A percentile compares a stretch with the other conserved stretches of the same genome.
phyloP scores from a whole-genome alignment of 2,113 vertebrate genomes.

The Channa argus region DNA sequence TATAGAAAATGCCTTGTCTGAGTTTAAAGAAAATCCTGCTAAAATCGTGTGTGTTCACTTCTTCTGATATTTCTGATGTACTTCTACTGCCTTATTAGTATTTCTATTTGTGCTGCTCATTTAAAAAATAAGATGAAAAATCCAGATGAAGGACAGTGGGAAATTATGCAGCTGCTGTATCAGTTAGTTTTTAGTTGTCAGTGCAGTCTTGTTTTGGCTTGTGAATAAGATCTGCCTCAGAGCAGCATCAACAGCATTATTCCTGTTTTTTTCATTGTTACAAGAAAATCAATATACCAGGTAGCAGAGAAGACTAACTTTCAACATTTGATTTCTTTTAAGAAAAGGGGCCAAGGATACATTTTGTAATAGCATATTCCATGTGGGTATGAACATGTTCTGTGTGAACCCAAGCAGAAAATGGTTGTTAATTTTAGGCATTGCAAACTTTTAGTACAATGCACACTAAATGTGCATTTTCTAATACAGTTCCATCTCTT shows the following conservation, averaged over 20 bases:
- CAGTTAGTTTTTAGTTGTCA: constrained; percentile 37
- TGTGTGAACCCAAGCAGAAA: no score
- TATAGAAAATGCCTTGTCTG: no score
- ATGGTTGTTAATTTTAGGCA: no score
- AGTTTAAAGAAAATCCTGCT: no score
- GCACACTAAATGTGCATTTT: no score
- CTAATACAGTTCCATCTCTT: constrained; percentile 2
- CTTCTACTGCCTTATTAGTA: no score
- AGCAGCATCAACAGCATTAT: constrained; percentile 24
- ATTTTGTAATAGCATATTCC: no score
- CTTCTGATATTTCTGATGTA: not conserved
- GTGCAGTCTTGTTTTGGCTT: constrained; percentile 38
- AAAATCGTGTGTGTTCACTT: not conserved
- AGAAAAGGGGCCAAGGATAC: no score
- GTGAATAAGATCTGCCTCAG: constrained; percentile 25
- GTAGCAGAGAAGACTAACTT: no score
- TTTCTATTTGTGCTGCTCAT: constrained; percentile 3
- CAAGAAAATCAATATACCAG: constrained; percentile 17
- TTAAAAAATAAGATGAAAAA: not conserved
- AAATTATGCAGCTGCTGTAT: constrained; percentile 53
- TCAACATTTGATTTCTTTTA: no score
- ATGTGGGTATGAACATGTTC: no score
- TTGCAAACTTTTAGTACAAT: no score
- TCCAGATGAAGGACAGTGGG: constrained; percentile 38
- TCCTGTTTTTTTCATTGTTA: constrained; percentile 33